These are phyloP conservation scores for Oryzias melastigma DNA, from an alignment of 2,113 vertebrate species.

Conservation along the genomic window DNA sequence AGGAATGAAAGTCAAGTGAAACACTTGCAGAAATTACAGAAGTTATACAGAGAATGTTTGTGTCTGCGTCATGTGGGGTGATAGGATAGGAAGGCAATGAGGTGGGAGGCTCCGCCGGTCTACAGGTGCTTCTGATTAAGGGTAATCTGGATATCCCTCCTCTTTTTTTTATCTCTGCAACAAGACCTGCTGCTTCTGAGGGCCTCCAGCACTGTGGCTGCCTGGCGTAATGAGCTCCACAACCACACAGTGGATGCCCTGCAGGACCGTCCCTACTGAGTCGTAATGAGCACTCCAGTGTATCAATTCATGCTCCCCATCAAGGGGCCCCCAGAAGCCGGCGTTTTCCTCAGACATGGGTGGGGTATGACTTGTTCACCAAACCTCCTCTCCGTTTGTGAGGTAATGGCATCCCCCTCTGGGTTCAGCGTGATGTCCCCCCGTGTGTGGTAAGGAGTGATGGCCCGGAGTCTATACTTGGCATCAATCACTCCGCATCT, in stretches of 20 bases:
- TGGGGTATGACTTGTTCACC: conserved; percentile 64
- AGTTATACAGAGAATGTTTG: conserved; percentile 31
- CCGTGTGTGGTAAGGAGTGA: conserved; percentile 51
- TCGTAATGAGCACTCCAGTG: conserved; percentile 80
- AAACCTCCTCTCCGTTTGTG: conserved; percentile 44
- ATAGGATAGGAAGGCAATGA: conserved; percentile 46
- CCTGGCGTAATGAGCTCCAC: conserved; percentile 79
- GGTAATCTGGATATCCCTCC: conserved; percentile 78
- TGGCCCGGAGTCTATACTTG: conserved; percentile 60
- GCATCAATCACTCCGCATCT: conserved; percentile 59
- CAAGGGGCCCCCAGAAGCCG: conserved; percentile 62
- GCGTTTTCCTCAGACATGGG: conserved; percentile 68
- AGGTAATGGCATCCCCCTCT: conserved; percentile 52
- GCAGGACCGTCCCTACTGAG: conserved; percentile 77
- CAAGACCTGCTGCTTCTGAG: conserved; percentile 58
- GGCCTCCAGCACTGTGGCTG: conserved; percentile 60
- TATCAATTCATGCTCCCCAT: conserved; percentile 68
- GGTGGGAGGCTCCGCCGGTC: conserved; percentile 64
- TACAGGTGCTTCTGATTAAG: conserved; percentile 82
- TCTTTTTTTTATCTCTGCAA: conserved; percentile 56
- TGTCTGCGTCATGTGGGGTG: conserved; percentile 23
- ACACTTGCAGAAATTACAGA: conserved; percentile 74
- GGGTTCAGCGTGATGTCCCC: conserved; percentile 45
- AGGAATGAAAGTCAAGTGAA: conserved; percentile 70
- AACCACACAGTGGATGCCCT: conserved; percentile 69